Base-by-base conservation (phyloP, 2,888 invertebrate genomes). In the Mesochorus sp. region DNA sequence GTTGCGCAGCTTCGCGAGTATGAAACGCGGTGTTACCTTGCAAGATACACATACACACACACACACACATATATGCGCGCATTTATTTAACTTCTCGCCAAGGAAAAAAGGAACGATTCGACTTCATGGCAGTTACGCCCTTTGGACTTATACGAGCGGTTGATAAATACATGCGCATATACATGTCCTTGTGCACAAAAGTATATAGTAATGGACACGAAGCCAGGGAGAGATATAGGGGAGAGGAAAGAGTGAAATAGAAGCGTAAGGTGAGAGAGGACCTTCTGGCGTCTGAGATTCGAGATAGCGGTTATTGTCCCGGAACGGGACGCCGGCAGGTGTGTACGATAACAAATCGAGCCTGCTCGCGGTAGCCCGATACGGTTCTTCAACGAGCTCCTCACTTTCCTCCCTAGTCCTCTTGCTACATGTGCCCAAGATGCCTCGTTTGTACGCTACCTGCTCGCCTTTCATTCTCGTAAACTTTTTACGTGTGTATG, bases 251-350 rank as follows among this genome's bases (percentile, higher is more conserved):
- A 59, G 12, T 24, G 5, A 47, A 19, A 66, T 61, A 57, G 75
- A 53, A 72, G 74, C 49, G 79, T 79, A 80, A 79, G 83, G 85
- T 86, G 84, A 86, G 85, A n/a, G n/a, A 84, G 84, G 85, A 85
- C 83, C 85, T 55, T 76, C 66, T 53, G 39, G 57, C 68, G 26
- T 64, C n/a, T 42, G 81, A 86, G 86, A 87, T 87, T n/a, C 85
- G 83, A 87, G 87, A 87, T 87, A 87, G 85, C 83, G 85, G 83
- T 86, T 86, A 87, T 87, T 87, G 87, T 87, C 86, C 87, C 61
- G 85, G 80, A 86, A 87, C 85, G 84, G 84, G 82, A 83, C 81
- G 83, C 62, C 83, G 83, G 87, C 87, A 87, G 87, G 87, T 87
- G 87, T 87, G 85, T 87, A 85, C 83, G 85, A 80, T 87, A 87